Conservation (phyloP, 2,113 vertebrate species). For the Pardalotus punctatus region DNA sequence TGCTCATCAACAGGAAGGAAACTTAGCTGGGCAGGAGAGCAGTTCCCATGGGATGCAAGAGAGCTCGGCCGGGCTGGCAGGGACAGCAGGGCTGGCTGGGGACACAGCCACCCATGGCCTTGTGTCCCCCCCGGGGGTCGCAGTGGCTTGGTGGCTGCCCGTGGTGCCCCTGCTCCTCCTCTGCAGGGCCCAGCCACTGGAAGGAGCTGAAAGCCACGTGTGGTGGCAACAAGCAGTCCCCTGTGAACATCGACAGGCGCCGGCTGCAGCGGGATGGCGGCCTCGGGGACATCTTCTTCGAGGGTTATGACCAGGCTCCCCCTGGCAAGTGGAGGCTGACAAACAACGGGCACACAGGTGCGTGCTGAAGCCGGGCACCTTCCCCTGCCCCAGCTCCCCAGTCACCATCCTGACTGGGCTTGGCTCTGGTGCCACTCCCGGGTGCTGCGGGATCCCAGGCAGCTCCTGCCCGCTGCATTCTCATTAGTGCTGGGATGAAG, state of each 20-base stretch:
- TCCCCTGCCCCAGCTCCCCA: accelerated
- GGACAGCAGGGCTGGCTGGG: not conserved
- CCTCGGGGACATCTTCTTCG: conserved; percentile 73
- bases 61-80: accelerated
- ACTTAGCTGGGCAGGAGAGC: not conserved
- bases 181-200: conserved; percentile 69
- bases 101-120: not conserved
- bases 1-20: not conserved
- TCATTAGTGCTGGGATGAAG: not conserved
- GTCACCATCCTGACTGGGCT: accelerated
- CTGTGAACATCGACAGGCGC: conserved; percentile 77
- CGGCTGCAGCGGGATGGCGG: conserved; percentile 52
- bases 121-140: not conserved
- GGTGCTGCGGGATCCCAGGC: not conserved
- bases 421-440: accelerated
- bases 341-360: conserved; percentile 83
- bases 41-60: not conserved
- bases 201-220: conserved; percentile 55
- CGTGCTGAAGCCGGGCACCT: not conserved
- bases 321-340: conserved; percentile 75
- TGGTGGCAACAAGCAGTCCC: conserved; percentile 74
- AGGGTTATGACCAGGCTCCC: conserved; percentile 77
- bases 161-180: not conserved
- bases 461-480: accelerated
- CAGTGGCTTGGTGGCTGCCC: not conserved